These are phyloP conservation scores for Phasia obesa DNA, from an alignment of 2,888 invertebrate genomes.

Conservation along the genomic window DNA sequence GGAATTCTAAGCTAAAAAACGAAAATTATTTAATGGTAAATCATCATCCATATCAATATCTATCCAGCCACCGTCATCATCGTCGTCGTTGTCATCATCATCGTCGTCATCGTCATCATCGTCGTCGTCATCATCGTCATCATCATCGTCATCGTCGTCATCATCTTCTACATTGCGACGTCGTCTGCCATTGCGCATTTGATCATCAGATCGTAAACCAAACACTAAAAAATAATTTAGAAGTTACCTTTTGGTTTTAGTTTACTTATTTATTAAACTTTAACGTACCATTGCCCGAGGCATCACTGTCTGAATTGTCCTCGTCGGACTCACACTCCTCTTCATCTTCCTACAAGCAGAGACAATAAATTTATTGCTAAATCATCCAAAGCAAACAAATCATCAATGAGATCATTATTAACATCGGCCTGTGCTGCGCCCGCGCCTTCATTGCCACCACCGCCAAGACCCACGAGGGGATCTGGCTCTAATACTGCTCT, in stretches of 20 bases:
- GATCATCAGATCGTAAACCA: slow-evolving; percentile 75
- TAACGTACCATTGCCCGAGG: slow-evolving; percentile 73
- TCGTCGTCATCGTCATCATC: slow-evolving; percentile 73
- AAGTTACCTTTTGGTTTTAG: not conserved
- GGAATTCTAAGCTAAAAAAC: slow-evolving; percentile 45
- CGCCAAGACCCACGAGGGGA: slow-evolving; percentile 37
- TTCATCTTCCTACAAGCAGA: slow-evolving; percentile 84
- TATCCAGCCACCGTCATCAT: slow-evolving; percentile 73
- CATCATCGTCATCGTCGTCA: slow-evolving; percentile 73
- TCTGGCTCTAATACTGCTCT: slow-evolving; percentile 60
- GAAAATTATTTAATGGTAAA: slow-evolving; percentile 49
- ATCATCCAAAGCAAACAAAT: slow-evolving; percentile 71
- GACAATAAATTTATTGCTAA: slow-evolving; percentile 76
- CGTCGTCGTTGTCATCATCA: slow-evolving; percentile 73
- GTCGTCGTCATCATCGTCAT: slow-evolving; percentile 73
- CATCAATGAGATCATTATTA: slow-evolving; percentile 70
- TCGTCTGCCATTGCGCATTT: slow-evolving; percentile 69
- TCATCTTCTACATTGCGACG: slow-evolving; percentile 63
- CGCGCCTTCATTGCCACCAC: slow-evolving; percentile 49
- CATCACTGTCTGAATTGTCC: slow-evolving; percentile 83
- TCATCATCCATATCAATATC: slow-evolving; percentile 71
- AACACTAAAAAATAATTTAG: slow-evolving; percentile 72
- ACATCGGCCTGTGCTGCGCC: slow-evolving; percentile 67
- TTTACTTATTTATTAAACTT: slow-evolving; percentile 4
- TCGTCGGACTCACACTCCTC: slow-evolving; percentile 86